Evolutionary conservation across 2,888 invertebrate genomes (phyloP).

Genomic region (Spilosoma lubricipeda): DNA sequence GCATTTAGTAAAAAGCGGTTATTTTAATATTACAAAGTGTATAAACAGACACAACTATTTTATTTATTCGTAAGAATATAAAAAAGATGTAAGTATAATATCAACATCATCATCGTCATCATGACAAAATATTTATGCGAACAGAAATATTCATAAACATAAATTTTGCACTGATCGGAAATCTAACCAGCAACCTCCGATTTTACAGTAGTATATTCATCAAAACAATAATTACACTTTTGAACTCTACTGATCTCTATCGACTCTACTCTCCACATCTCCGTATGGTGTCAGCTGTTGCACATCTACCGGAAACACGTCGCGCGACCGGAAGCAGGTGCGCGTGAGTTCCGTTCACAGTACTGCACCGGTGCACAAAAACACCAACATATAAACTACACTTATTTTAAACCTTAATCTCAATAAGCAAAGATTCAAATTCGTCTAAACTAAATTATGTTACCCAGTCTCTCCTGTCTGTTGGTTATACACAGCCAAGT

Average conservation of each 20-base stretch:
- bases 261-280: background rate
- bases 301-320: slow-evolving; percentile 54
- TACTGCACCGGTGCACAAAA: slow-evolving; percentile 46
- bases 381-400: slow-evolving; percentile 20
- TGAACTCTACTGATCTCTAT: background rate
- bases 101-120: too few species aligned
- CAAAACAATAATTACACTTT: background rate
- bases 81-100: too few species aligned
- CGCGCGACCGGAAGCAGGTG: slow-evolving; percentile 71
- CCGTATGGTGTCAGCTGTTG: slow-evolving; percentile 39
- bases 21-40: too few species aligned
- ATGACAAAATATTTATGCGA: too few species aligned
- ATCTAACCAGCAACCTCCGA: background rate
- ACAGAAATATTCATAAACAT: too few species aligned
- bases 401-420: background rate
- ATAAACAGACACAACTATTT: too few species aligned
- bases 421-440: background rate
- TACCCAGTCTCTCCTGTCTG: background rate
- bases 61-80: too few species aligned
- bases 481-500: background rate
- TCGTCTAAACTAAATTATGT: background rate
- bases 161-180: background rate
- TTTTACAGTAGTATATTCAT: background rate
- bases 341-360: slow-evolving; percentile 56
- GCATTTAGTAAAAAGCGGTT: too few species aligned